These are phyloP conservation scores for Dasyurus viverrinus DNA, from an alignment of 2,113 vertebrate genomes.

Conservation along the genomic window DNA sequence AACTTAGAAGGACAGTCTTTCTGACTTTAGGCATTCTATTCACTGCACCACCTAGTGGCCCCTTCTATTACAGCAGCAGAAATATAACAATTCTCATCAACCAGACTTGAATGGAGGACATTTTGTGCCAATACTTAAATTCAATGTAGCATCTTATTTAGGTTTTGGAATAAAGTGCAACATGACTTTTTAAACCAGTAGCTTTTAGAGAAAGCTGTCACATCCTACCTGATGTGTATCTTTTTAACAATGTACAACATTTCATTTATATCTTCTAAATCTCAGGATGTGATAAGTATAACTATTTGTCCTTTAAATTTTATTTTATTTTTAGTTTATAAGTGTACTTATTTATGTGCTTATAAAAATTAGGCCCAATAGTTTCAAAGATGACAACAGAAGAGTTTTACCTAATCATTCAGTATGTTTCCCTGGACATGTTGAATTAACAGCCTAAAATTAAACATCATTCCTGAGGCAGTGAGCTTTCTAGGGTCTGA, in stretches of 20 bases:
- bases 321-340: conserved; percentile 60
- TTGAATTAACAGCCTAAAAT: conserved; percentile 29
- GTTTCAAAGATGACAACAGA: conserved; percentile 4
- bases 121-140: neutral
- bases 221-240: neutral
- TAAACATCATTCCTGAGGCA: neutral
- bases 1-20: neutral
- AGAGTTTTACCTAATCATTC: conserved; percentile 35
- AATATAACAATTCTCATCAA: neutral
- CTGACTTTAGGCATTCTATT: neutral
- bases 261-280: conserved; percentile 24
- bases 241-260: conserved; percentile 69
- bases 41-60: neutral
- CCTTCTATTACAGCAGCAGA: neutral
- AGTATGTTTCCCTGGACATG: conserved; percentile 10
- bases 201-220: conserved; percentile 49
- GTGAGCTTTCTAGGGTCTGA: fast-evolving
- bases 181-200: neutral
- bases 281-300: conserved; percentile 23
- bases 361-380: neutral
- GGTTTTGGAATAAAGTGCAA: conserved; percentile 11
- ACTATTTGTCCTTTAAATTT: conserved; percentile 38
- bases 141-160: neutral
- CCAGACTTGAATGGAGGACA: neutral
- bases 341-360: conserved; percentile 35